Percentiles rank a stretch among this genome's conserved stretches.
Conservation (phyloP, 2,113 vertebrate genomes). For the Pseudois nayaur region DNA sequence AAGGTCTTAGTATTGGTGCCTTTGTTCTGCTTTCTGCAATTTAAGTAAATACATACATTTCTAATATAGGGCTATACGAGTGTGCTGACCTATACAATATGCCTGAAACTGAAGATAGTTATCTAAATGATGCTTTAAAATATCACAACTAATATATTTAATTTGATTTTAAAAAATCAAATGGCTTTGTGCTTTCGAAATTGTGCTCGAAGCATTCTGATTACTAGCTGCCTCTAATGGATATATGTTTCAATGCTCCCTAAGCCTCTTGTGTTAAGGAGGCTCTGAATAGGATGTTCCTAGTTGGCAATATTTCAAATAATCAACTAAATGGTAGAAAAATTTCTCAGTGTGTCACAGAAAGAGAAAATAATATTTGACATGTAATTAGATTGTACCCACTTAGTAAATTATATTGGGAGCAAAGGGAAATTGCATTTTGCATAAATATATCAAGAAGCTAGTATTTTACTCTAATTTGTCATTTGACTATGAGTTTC, state of each 20-base stretch:
- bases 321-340: slow-evolving; percentile 45
- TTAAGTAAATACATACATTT: background rate
- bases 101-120: background rate
- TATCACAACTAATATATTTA: slow-evolving; percentile 68
- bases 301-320: slow-evolving; percentile 45
- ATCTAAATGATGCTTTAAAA: background rate
- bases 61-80: background rate
- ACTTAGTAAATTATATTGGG: slow-evolving; percentile 36
- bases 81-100: background rate
- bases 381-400: slow-evolving; percentile 18
- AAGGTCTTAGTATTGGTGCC: background rate
- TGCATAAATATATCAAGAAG: slow-evolving; percentile 39
- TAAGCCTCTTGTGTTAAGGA: slow-evolving; percentile 25
- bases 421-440: slow-evolving; percentile 41
- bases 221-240: background rate
- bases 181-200: slow-evolving; percentile 62
- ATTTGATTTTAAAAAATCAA: slow-evolving; percentile 62
- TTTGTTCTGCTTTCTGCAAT: background rate
- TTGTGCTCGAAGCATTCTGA: slow-evolving; percentile 36
- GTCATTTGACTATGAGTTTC: slow-evolving; percentile 40
- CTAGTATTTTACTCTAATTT: slow-evolving; percentile 30
- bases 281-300: slow-evolving; percentile 46
- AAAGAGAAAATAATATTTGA: slow-evolving; percentile 22
- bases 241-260: slow-evolving; percentile 46
- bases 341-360: slow-evolving; percentile 33